phyloP scores from a whole-genome alignment of 2,113 vertebrate species.

The Cygnus buccinator region DNA sequence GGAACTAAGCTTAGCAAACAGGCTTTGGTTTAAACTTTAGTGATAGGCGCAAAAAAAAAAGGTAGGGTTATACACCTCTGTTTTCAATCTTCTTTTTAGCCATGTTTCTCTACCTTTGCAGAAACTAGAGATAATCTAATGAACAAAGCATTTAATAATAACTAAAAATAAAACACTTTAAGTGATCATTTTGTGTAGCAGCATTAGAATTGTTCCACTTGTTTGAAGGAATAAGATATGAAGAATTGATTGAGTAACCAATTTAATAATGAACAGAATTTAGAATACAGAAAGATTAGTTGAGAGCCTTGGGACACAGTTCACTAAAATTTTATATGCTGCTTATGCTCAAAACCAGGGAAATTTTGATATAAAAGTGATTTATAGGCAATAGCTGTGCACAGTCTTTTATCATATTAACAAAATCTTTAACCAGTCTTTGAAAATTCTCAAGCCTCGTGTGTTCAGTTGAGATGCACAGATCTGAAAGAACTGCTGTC shows the following conservation, averaged over 20 bases:
- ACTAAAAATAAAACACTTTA: constrained; percentile 37
- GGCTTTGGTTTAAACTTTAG: neutral
- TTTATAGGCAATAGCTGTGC: constrained; percentile 65
- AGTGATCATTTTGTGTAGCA: neutral
- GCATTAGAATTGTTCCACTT: constrained; percentile 50
- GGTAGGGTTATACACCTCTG: neutral
- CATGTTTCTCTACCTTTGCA: neutral
- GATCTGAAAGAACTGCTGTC: constrained; percentile 30
- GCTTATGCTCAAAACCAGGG: constrained; percentile 29
- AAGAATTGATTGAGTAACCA: constrained; percentile 68
- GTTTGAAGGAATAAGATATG: constrained; percentile 49
- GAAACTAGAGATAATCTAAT: neutral
- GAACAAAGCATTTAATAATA: neutral
- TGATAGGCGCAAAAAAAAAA: neutral
- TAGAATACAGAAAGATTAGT: constrained; percentile 57
- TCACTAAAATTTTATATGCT: constrained; percentile 39
- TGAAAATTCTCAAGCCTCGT: constrained; percentile 34
- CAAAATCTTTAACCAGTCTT: constrained; percentile 62
- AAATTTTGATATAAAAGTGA: constrained; percentile 48
- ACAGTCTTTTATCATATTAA: constrained; percentile 60
- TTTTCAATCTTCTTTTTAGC: neutral
- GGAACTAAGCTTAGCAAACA: neutral
- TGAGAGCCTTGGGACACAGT: constrained; percentile 40
- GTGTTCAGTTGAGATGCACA: constrained; percentile 11
- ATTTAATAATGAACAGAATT: constrained; percentile 71